Evolutionary conservation across 1,140 invertebrate genomes (phyloP).

Genomic region (Stegodyphus dumicola): DNA sequence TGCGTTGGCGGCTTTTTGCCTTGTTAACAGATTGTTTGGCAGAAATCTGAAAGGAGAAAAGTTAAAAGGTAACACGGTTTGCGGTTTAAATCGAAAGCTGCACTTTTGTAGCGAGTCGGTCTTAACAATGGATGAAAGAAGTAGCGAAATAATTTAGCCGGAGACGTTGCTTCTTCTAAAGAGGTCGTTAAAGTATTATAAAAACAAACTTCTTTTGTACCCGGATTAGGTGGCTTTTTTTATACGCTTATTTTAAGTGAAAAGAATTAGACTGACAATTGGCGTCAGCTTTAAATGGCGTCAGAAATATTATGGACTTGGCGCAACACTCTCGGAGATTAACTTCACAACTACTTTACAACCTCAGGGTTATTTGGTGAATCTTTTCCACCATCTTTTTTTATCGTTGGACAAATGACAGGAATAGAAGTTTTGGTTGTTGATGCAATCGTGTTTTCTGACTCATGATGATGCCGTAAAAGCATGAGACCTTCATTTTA

Average conservation of each 20-base stretch:
- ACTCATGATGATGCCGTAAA: no score
- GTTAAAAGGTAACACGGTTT: conserved; percentile 26
- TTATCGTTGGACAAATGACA: no score
- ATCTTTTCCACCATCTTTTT: no score
- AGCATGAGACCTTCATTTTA: no score
- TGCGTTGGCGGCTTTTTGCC: conserved; percentile 10
- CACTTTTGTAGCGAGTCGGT: conserved; percentile 18
- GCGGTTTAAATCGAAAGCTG: not conserved
- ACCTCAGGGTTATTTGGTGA: not conserved
- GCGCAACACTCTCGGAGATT: conserved; percentile 20
- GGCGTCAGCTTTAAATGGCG: conserved; percentile 20
- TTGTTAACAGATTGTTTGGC: conserved; percentile 59
- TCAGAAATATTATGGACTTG: not conserved
- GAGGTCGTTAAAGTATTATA: conserved; percentile 57
- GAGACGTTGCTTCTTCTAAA: conserved; percentile 4
- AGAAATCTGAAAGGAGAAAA: not conserved
- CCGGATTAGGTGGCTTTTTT: conserved; percentile 52
- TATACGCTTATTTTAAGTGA: not conserved
- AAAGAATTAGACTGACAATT: conserved; percentile 59
- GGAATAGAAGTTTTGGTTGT: no score
- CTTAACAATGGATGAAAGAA: not conserved
- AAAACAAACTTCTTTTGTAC: conserved; percentile 57
- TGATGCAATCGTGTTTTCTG: no score
- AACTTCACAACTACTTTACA: conserved; percentile 30
- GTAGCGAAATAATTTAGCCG: not conserved